These are phyloP conservation scores for Stylophora pistillata DNA, from an alignment of 64 coral and sea anemone species.

Conservation along the genomic window DNA sequence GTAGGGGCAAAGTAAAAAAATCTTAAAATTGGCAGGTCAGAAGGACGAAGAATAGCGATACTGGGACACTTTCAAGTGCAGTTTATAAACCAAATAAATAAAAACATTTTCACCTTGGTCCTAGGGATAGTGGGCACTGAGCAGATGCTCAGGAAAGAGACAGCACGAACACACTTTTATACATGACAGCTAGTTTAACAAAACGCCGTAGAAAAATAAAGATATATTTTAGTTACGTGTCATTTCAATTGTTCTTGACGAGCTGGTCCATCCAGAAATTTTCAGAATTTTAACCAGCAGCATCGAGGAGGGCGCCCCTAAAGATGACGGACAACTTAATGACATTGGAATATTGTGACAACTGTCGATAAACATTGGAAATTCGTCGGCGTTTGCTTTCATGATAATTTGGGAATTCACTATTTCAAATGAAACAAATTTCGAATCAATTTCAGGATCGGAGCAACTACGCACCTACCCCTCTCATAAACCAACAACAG, in stretches of 20 bases:
- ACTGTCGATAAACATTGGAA: too few species aligned
- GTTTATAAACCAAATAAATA: neutral
- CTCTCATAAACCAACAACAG: too few species aligned
- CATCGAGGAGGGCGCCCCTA: neutral
- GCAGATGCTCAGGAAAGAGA: neutral
- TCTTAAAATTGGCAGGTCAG: conserved; percentile 4
- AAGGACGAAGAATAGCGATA: neutral
- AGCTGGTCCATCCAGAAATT: neutral
- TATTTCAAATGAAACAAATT: too few species aligned
- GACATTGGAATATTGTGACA: too few species aligned
- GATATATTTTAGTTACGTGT: neutral
- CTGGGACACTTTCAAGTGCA: neutral
- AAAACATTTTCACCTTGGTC: neutral
- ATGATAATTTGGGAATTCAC: too few species aligned
- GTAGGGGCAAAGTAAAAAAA: neutral
- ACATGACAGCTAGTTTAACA: neutral
- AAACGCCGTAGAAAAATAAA: neutral
- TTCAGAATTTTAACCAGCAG: neutral
- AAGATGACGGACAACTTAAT: too few species aligned
- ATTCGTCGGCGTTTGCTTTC: too few species aligned
- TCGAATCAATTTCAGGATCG: too few species aligned
- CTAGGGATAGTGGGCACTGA: neutral
- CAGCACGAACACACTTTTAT: neutral
- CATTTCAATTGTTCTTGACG: neutral
- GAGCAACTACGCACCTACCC: too few species aligned